Evolutionary conservation across 64 coral and sea anemone species (phyloP), one percentile per base, ranked within the genome.

Genomic region (Montipora capricornis): DNA sequence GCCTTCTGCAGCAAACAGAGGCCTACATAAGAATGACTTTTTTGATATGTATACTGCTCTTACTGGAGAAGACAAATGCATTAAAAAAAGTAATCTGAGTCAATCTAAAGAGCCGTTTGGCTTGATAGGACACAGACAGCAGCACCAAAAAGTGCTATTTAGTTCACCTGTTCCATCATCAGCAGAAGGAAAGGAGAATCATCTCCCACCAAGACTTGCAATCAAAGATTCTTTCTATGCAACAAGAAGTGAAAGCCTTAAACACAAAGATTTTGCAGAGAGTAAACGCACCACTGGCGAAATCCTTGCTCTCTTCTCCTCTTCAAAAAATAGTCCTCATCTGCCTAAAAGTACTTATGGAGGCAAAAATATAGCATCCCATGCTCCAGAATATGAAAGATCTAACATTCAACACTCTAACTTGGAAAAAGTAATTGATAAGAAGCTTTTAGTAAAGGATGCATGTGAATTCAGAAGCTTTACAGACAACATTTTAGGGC

Each of bases 251-350:
- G 37, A 68, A 84, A 84, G 2, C 8, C 4, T 48, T 1, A 48
- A 46, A 6, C 2, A 9, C 37, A 47, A 4, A 44, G 13, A 45
- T 76, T 76, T 47, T 3, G 10, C 76, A 9, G 66, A 86, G 46
- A 68, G 45, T 5, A 86, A 51, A 86, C 82, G 82, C 45, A 86
- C 16, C 20, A 49, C 64, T 47, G 2, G 45, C 2, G 64, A 86
- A 64, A 86, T 86, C 19, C 46, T 86, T 19, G 82, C 82, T 4
- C 17, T 86, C 6, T 86, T 86, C 66, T 71, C 82, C 3, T 70
- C 62, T 16, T 47, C 4, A n/a, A 86, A 71, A 17, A 49, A 50
- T 73, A 71, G 2, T 4, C 64, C 14, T 2, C 17, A 4, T 12
- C 44, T 7, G 37, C 46, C n/a, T 47, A 86, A 17, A 3, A 8